Base-by-base conservation (phyloP, 2,113 vertebrate species). In the Syngnathus typhle region DNA sequence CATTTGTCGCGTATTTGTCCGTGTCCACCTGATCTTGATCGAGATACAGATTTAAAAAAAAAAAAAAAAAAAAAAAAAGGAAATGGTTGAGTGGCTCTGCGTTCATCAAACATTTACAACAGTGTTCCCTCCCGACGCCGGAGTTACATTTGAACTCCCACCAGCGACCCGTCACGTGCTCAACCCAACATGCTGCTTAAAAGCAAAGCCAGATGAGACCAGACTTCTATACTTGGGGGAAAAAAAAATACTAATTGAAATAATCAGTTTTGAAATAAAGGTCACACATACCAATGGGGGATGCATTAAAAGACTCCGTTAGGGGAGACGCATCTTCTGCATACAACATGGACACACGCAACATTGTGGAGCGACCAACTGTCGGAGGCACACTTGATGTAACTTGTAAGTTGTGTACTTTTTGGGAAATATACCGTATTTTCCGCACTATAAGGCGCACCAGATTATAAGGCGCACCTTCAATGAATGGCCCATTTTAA, bases 51-150 rank as follows among this genome's bases (percentile, higher is more conserved):
- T 73, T 64, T 74, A 73, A 76, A 80, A 76, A 41, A 41, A 41
- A 61, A 41, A 60, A 41, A 41, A 41, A 61, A 41, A 60, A 60
- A 19, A 19, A 18, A 44, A 62, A 62, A 23, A 47, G 71, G 11
- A 55, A 18, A 36, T 58, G 55, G 27, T 16, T 68, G 77, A 83
- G 75, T 62, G 82, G 72, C 74, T 75, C 63, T 13, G 38, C 12
- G 44, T 49, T 82, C 82, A 85, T 89, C 76, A 87, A 88, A 85
- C 83, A 88, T 89, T 85, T 66, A 89, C 19, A 16, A 61, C 15
- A 46, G 73, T 58, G 43, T 36, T 78, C 76, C 74, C 75, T 74
- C 44, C 73, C 41, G 38, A 87, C 80, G 84, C 58, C 71, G 47
- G 80, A 87, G 82, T 81, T 62, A 83, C 82, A 84, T 86, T 84